Evolutionary conservation across 2,113 vertebrate species (phyloP).

Genomic region (Oreochromis niloticus): DNA sequence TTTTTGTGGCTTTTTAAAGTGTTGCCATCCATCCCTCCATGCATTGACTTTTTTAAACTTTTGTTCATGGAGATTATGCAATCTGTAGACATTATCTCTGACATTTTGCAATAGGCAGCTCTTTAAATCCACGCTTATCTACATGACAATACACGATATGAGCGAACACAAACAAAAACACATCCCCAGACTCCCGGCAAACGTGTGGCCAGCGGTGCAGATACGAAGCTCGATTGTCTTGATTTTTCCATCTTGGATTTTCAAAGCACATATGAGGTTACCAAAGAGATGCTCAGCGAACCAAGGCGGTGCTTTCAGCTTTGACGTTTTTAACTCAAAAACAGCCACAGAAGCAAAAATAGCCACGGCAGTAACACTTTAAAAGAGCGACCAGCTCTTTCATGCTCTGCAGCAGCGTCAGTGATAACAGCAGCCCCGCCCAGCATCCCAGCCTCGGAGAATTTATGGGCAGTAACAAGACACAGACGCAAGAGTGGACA

Average conservation of each 20-base stretch:
- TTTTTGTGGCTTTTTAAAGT: background rate
- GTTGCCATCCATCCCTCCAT: background rate
- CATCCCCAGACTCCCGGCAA: fast-evolving
- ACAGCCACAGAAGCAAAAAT: background rate
- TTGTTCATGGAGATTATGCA: background rate
- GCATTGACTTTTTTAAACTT: background rate
- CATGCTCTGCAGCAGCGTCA: background rate
- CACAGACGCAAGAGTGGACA: background rate
- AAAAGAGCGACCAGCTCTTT: background rate
- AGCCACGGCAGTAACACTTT: background rate
- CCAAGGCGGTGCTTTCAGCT: background rate
- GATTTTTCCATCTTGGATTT: background rate
- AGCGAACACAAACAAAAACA: background rate
- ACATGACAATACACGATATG: no score
- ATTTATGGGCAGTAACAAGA: background rate
- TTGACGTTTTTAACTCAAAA: background rate
- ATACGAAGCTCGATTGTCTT: background rate
- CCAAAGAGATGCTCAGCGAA: background rate
- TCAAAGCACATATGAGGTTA: background rate
- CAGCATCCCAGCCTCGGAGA: background rate
- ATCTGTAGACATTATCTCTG: background rate
- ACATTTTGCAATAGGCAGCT: background rate
- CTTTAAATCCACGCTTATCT: background rate
- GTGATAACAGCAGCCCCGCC: background rate
- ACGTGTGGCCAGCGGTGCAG: background rate